Conservation (phyloP, 2,888 invertebrate species). For the Helleia helle region DNA sequence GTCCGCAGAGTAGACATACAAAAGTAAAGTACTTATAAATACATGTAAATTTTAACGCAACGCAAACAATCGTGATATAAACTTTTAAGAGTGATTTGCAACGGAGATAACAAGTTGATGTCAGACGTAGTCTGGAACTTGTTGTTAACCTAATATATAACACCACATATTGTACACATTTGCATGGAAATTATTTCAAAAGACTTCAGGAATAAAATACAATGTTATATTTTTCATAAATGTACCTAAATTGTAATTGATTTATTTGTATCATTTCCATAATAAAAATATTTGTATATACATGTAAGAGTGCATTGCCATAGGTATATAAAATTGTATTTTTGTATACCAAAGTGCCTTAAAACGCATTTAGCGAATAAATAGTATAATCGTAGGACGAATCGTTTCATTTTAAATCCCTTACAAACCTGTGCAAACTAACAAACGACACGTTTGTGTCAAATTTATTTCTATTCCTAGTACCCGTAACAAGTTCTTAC, state of each 20-base stretch:
- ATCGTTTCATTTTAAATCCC: neutral
- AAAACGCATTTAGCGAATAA: slow-evolving; percentile 4
- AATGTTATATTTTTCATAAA: neutral
- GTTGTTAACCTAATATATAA: neutral
- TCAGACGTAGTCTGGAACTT: neutral
- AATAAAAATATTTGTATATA: slow-evolving; percentile 7
- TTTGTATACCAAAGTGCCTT: neutral
- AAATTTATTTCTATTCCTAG: neutral
- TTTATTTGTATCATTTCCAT: neutral
- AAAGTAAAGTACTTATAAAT: slow-evolving; percentile 16
- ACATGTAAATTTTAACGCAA: neutral
- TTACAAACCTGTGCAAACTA: no score
- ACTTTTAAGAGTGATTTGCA: slow-evolving; percentile 1
- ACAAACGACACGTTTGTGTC: no score
- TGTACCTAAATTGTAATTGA: neutral
- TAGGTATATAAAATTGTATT: neutral
- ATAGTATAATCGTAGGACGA: neutral
- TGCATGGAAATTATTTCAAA: neutral
- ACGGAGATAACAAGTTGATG: slow-evolving; percentile 3
- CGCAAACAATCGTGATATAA: slow-evolving; percentile 1
- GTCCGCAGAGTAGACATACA: slow-evolving; percentile 51
- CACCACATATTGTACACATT: neutral
- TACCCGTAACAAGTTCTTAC: no score
- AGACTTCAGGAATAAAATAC: neutral
- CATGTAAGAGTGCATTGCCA: neutral